Base-by-base conservation (phyloP, 2,888 invertebrate genomes). In the Antheraea assamensis region DNA sequence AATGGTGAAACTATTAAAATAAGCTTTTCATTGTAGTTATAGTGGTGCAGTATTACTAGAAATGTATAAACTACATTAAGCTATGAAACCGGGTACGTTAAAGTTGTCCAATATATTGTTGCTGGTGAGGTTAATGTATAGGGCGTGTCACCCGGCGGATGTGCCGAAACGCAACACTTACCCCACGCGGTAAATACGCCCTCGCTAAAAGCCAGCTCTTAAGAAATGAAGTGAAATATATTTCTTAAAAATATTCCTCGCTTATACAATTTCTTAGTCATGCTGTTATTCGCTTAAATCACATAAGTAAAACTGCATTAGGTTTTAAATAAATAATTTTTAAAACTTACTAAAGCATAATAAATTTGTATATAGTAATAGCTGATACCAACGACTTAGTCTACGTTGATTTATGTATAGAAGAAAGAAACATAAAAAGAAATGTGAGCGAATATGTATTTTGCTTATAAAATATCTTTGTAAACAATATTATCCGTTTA, bases 141-240 rank as follows among this genome's bases (percentile, higher is more conserved):
- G 85, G 86, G 85, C 86, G 85, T 86, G 85, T 85, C 85, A 73
- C 76, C 42, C 80, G 80, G 80, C 85, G 86, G 85, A 85, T 81
- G 80, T 78, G 77, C 75, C 77, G 79, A 79, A 83, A 84, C 80
- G 83, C 80, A 81, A 84, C 82, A 82, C 83, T 83, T 81, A 82
- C 80, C 79, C 80, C 72, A 75, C 70, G 74, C 31, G 78, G 78
- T 78, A 81, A 78, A 81, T 77, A 79, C 74, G 75, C 76, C 77
- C 76, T 75, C 78, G 78, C 81, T 85, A 83, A 86, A 83, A 85
- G 85, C 81, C 70, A 75, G 77, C 81, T 81, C 82, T 81, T 80
- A 81, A 78, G 77, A 76, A 83, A 82, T 81, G 78, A 82, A 83
- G 72, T 72, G 71, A 72, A 72, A 73, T 70, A 61, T 70, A 58